Evolutionary conservation across 2,113 vertebrate species (phyloP).

Genomic region (Stictonetta naevosa): DNA sequence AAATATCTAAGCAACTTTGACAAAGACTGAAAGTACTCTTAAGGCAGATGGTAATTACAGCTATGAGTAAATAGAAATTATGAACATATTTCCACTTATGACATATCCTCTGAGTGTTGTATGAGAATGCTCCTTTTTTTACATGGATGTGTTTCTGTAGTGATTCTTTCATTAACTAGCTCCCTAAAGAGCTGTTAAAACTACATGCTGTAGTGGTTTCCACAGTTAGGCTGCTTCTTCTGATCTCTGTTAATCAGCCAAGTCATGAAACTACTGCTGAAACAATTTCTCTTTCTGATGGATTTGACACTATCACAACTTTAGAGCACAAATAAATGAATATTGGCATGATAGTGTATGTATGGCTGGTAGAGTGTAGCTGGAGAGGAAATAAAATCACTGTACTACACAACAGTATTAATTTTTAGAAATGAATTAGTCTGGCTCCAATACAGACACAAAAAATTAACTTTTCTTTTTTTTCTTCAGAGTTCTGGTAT

Average conservation of each 20-base stretch:
- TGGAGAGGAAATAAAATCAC: constrained; percentile 54
- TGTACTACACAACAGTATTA: constrained; percentile 27
- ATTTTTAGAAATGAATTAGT: constrained; percentile 61
- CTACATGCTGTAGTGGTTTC: constrained; percentile 70
- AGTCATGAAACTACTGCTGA: constrained; percentile 67
- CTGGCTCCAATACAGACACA: neutral
- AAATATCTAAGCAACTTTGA: constrained; percentile 63
- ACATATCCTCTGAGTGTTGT: constrained; percentile 64
- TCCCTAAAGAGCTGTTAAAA: constrained; percentile 79
- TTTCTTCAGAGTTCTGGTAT: neutral
- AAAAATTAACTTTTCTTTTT: neutral
- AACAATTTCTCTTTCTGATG: constrained; percentile 77
- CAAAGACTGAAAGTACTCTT: constrained; percentile 53
- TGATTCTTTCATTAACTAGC: constrained; percentile 79
- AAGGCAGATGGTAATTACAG: constrained; percentile 73
- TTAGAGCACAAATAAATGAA: constrained; percentile 68
- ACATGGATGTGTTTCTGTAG: constrained; percentile 69
- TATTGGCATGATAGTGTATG: neutral
- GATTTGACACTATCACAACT: constrained; percentile 73
- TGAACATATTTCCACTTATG: constrained; percentile 66
- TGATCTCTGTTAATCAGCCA: constrained; percentile 79
- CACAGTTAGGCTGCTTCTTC: constrained; percentile 71
- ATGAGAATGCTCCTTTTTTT: constrained; percentile 60
- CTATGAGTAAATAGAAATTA: constrained; percentile 77
- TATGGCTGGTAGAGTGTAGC: neutral